Conservation (phyloP, 2,888 invertebrate species). For the Eilema sororculum region DNA sequence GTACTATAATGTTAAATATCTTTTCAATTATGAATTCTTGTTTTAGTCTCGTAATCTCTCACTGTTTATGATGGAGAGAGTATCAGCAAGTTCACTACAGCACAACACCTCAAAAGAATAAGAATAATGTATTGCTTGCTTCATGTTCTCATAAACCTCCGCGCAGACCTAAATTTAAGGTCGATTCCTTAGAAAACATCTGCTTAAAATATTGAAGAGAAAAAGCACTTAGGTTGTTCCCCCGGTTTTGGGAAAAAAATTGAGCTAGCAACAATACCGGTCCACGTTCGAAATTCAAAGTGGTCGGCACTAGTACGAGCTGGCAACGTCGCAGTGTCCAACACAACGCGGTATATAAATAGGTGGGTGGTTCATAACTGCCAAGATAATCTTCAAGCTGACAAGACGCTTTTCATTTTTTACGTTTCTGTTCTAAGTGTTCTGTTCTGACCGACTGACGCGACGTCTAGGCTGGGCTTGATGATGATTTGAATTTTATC, state of each 20-base stretch:
- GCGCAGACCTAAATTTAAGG: not conserved
- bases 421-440: conserved; percentile 30
- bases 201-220: not conserved
- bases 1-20: too few species aligned
- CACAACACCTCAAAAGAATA: too few species aligned
- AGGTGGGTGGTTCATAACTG: conserved; percentile 58
- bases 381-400: conserved; percentile 58
- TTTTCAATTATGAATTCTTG: too few species aligned
- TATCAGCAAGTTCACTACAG: too few species aligned
- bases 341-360: conserved; percentile 57
- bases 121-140: too few species aligned
- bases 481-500: conserved; percentile 7
- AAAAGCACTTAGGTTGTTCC: conserved; percentile 14
- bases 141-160: too few species aligned
- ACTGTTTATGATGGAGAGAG: too few species aligned
- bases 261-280: conserved; percentile 40
- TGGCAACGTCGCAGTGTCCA: conserved; percentile 61
- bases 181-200: too few species aligned
- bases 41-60: too few species aligned
- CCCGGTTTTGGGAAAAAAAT: conserved; percentile 28
- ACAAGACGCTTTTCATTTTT: conserved; percentile 53
- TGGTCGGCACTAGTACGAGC: conserved; percentile 47
- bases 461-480: conserved; percentile 7
- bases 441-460: not conserved
- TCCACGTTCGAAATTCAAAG: conserved; percentile 53